Evolutionary conservation across 1,140 invertebrate genomes (phyloP).

Genomic region (Trachelipus rathkii): DNA sequence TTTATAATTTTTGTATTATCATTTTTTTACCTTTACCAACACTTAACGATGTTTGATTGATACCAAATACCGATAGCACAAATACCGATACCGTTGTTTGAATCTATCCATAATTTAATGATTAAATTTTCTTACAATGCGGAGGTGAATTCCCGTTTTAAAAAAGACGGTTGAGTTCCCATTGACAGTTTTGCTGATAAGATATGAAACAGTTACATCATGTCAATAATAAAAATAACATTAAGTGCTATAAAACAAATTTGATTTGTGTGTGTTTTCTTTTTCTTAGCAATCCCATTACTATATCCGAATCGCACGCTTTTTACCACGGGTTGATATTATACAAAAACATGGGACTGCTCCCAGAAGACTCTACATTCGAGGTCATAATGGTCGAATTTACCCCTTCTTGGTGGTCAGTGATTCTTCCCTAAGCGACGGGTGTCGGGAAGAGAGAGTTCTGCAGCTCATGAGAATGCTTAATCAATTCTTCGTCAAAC

Average conservation of each 20-base stretch:
- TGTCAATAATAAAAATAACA: not conserved
- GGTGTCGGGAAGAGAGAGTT: conserved; percentile 85
- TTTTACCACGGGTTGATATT: conserved; percentile 94
- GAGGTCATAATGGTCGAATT: conserved; percentile 88
- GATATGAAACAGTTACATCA: conserved; percentile 44
- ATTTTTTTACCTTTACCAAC: too few species aligned
- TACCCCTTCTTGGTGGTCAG: conserved; percentile 95
- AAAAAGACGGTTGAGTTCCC: conserved; percentile 42
- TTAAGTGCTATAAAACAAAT: not conserved
- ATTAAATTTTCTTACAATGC: not conserved
- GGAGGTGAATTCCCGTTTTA: conserved; percentile 36
- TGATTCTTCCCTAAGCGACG: conserved; percentile 87
- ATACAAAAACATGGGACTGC: conserved; percentile 95
- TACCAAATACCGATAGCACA: too few species aligned
- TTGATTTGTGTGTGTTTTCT: not conserved
- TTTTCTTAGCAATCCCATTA: conserved; percentile 72
- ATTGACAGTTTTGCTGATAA: conserved; percentile 46
- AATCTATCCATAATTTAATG: too few species aligned
- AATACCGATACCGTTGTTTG: too few species aligned
- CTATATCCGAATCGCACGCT: conserved; percentile 85
- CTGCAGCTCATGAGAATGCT: conserved; percentile 88
- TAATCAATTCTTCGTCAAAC: conserved; percentile 89
- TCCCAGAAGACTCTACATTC: conserved; percentile 83
- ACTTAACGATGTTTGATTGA: too few species aligned
- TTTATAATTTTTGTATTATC: too few species aligned